Evolutionary conservation across 2,888 invertebrate species (phyloP).

Genomic region (Neoscelio sp.): DNA sequence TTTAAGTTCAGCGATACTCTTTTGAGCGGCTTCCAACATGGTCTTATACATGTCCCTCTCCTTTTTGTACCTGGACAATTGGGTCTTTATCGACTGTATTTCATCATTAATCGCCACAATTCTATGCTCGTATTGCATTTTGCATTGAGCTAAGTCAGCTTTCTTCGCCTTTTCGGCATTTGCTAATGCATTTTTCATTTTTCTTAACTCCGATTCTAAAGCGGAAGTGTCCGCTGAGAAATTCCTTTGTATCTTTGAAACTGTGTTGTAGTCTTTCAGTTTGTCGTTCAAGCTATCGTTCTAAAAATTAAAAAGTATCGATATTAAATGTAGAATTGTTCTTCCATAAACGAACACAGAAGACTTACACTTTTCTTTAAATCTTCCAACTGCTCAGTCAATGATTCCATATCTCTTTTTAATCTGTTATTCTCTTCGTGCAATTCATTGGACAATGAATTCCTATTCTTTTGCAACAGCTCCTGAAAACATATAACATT

Average conservation of each 20-base stretch:
- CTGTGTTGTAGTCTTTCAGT: constrained; percentile 93
- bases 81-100: constrained; percentile 91
- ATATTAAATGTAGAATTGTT: too few species aligned
- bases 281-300: constrained; percentile 92
- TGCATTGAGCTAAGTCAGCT: constrained; percentile 91
- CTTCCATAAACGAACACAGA: background rate
- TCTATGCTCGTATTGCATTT: constrained; percentile 93
- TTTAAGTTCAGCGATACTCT: constrained; percentile 91
- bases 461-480: constrained; percentile 75
- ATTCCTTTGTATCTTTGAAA: constrained; percentile 92
- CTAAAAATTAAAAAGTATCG: constrained; percentile 78
- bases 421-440: constrained; percentile 89
- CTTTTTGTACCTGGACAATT: constrained; percentile 90
- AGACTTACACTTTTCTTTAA: constrained; percentile 86
- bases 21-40: constrained; percentile 94
- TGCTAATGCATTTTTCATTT: constrained; percentile 86
- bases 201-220: constrained; percentile 90
- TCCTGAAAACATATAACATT: constrained; percentile 71
- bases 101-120: constrained; percentile 92
- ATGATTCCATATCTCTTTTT: constrained; percentile 87
- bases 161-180: constrained; percentile 90
- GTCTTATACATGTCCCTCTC: constrained; percentile 95
- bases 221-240: constrained; percentile 90
- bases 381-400: constrained; percentile 89
- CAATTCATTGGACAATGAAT: constrained; percentile 85